Evolutionary conservation across 2,797 vertebrate species (phyloP).

Genomic region (Tiaroga cobitis): DNA sequence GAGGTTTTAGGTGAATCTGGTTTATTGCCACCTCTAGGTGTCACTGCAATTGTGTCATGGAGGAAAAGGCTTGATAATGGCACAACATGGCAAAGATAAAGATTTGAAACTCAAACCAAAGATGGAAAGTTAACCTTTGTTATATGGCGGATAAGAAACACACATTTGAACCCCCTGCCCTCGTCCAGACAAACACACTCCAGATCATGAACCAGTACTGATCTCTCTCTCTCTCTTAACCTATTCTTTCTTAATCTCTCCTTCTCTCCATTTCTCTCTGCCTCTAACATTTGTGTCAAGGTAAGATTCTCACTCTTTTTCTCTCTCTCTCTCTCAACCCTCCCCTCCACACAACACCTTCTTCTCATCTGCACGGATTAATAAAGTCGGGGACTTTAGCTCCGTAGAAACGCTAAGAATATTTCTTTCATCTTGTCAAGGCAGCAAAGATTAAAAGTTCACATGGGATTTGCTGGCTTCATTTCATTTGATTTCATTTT

Average conservation of each 20-base stretch:
- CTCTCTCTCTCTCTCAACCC: conserved; percentile 1
- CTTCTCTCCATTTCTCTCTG: conserved; percentile 54
- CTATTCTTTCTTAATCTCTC: conserved; percentile 54
- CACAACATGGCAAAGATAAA: neutral
- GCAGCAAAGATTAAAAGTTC: neutral
- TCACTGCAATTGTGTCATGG: conserved; percentile 23
- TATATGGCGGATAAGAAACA: neutral
- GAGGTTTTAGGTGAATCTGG: neutral
- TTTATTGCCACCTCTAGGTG: conserved; percentile 39
- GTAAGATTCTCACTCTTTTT: conserved; percentile 59
- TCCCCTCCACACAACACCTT: neutral
- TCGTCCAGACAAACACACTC: conserved; percentile 46
- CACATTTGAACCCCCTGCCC: conserved; percentile 57
- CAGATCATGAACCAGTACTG: neutral
- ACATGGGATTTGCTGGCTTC: conserved; percentile 9
- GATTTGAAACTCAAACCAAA: neutral
- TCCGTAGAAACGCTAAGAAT: neutral
- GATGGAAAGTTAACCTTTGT: neutral
- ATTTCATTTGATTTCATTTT: conserved; percentile 17
- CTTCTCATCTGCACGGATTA: conserved; percentile 8
- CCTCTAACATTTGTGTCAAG: conserved; percentile 63
- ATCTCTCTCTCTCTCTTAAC: conserved; percentile 34
- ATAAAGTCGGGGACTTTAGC: conserved; percentile 13
- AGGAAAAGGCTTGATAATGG: neutral
- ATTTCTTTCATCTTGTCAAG: neutral